Conservation (phyloP, 2,797 vertebrate genomes). For the Argya squamiceps region DNA sequence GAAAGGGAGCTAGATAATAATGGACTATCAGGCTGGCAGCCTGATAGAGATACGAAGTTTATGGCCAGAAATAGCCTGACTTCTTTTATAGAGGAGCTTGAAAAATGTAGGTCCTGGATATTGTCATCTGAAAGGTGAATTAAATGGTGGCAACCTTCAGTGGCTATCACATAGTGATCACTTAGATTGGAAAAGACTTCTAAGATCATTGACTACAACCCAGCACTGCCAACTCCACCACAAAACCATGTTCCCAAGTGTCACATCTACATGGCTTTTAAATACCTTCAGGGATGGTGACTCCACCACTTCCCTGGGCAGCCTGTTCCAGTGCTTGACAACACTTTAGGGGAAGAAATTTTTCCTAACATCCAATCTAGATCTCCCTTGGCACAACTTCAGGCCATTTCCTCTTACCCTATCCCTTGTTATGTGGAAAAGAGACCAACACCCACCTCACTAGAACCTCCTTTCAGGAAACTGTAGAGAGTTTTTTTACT, state of each 20-base stretch:
- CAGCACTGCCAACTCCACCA: neutral
- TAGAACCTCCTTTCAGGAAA: neutral
- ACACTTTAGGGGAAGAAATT: neutral
- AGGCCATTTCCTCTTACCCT: neutral
- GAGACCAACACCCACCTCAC: fast-evolving
- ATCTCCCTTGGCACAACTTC: neutral
- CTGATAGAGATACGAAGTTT: neutral
- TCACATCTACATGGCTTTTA: fast-evolving
- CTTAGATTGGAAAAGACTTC: neutral
- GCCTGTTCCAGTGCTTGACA: neutral
- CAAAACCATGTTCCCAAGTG: neutral
- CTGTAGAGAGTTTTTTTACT: neutral
- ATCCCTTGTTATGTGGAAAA: neutral
- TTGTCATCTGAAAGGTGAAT: neutral
- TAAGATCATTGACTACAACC: neutral
- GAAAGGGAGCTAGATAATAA: neutral
- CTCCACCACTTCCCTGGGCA: neutral
- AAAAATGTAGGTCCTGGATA: neutral
- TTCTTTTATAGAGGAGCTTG: neutral
- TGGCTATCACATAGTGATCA: neutral
- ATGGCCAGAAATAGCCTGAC: neutral
- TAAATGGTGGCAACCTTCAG: neutral
- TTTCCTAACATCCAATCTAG: neutral
- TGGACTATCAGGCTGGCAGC: neutral
- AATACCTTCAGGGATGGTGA: neutral